These are phyloP conservation scores for Murina feae DNA, from an alignment of 2,113 vertebrate genomes.

Conservation along the genomic window DNA sequence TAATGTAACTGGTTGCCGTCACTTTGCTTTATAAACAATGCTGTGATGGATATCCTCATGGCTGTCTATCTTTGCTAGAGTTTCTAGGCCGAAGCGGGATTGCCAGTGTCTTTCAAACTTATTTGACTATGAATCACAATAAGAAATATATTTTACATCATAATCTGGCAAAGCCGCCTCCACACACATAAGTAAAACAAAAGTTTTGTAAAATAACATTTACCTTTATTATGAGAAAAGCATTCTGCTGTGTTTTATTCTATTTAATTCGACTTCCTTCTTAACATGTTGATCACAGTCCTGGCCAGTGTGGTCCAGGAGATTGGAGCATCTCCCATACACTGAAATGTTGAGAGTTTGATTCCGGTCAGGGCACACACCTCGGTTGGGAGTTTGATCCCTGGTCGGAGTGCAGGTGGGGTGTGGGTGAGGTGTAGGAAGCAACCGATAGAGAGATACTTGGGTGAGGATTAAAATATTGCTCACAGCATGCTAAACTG, in stretches of 20 bases:
- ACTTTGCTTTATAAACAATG: background rate
- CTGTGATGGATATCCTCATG: background rate
- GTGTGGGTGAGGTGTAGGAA: too few relatives aligned
- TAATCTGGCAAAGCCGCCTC: background rate
- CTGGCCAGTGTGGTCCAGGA: too few relatives aligned
- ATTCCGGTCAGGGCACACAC: too few relatives aligned
- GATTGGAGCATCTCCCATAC: too few relatives aligned
- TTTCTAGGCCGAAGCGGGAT: background rate
- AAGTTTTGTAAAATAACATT: background rate
- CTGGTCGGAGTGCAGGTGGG: too few relatives aligned
- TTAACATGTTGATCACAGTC: background rate
- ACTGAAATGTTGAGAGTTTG: too few relatives aligned
- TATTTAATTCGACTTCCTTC: slow-evolving; percentile 15
- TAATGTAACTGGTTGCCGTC: background rate
- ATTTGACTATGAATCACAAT: background rate
- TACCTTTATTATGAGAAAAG: background rate
- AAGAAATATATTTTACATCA: background rate
- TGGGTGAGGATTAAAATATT: background rate
- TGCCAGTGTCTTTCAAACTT: background rate
- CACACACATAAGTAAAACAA: background rate
- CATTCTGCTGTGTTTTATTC: background rate
- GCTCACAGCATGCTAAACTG: background rate
- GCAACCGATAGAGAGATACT: too few relatives aligned
- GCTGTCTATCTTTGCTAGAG: background rate
- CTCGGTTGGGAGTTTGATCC: too few relatives aligned